Evolutionary conservation across 2,888 invertebrate genomes (phyloP), one percentile per base, ranked within the genome.

Genomic region (Xanthia icteritia): DNA sequence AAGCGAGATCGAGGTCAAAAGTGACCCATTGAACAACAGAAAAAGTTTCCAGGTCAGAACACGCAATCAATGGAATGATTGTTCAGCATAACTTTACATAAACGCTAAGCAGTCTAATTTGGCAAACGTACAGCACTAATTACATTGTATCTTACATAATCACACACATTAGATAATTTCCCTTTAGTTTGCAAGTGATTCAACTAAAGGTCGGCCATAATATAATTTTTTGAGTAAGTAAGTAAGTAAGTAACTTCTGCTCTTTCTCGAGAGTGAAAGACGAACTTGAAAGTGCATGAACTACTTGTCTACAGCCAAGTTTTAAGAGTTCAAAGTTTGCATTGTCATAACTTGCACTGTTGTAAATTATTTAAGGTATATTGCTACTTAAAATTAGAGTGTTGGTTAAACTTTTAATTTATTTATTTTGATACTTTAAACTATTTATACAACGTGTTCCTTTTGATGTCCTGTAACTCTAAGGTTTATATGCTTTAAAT

Each of bases 241-340:
- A 72, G 60, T 31, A 20, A 60, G 20, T 56, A 51, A 61, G 27
- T 71, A 39, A 64, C 5, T 66, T 58, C 31, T 42, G 9, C 31
- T 36, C 9, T 6, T 65, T 64, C 20, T 27, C 5, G 39, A 79
- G 70, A 74, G 75, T 77, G 51, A 54, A 82, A 71, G 65, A 76
- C 58, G 51, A 73, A 78, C 82, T 84, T 76, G 36, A 63, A 75
- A 85, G 73, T 85, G 60, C 63, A 72, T 73, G 56, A 75, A 85
- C 72, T 81, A 54, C 71, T 83, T 70, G 61, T 58, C 61, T 72
- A 23, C 54, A 48, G 42, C 13, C 66, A 85, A 85, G 48, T 85
- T 82, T 69, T 27, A 45, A 69, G 61, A 85, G 67, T 56, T 61
- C 36, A 51, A 65, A 78, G 61, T 82, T 85, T 74, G 63, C 71